phyloP scores from a whole-genome alignment of 2,888 invertebrate genomes.

The Julus scanicus region DNA sequence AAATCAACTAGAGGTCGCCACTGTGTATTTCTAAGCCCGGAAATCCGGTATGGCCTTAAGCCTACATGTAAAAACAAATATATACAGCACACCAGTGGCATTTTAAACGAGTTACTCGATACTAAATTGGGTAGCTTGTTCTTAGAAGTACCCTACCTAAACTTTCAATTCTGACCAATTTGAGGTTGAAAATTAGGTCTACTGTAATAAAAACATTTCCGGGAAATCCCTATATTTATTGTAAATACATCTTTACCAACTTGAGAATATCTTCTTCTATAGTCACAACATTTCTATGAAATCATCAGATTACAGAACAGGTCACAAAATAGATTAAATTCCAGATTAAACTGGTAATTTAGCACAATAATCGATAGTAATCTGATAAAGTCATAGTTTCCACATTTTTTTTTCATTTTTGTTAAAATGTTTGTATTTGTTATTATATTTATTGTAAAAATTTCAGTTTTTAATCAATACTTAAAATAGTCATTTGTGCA shows the following conservation, averaged over 20 bases:
- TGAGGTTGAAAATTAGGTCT: conserved; percentile 11
- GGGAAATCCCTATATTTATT: background rate
- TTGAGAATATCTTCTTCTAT: background rate
- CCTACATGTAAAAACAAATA: background rate
- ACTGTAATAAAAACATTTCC: background rate
- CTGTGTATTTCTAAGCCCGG: background rate
- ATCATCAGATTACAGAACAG: background rate
- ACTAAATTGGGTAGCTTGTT: background rate
- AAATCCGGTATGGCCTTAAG: background rate
- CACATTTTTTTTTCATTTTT: background rate
- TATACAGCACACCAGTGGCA: background rate
- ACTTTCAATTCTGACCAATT: background rate
- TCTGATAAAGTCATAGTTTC: too few relatives aligned
- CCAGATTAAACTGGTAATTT: too few relatives aligned
- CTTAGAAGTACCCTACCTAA: background rate
- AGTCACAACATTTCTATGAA: background rate
- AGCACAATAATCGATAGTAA: too few relatives aligned
- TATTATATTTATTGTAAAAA: conserved; percentile 22
- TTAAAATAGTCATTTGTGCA: background rate
- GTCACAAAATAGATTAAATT: too few relatives aligned
- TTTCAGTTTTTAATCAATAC: background rate
- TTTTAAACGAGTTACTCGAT: background rate
- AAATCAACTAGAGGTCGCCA: background rate
- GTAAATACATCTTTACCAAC: conserved; percentile 17
- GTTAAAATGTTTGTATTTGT: background rate